Percentiles rank a stretch among this genome's conserved stretches.
Evolutionary conservation across 2,797 vertebrate genomes (phyloP).

Genomic region (Chloroceryle inda): DNA sequence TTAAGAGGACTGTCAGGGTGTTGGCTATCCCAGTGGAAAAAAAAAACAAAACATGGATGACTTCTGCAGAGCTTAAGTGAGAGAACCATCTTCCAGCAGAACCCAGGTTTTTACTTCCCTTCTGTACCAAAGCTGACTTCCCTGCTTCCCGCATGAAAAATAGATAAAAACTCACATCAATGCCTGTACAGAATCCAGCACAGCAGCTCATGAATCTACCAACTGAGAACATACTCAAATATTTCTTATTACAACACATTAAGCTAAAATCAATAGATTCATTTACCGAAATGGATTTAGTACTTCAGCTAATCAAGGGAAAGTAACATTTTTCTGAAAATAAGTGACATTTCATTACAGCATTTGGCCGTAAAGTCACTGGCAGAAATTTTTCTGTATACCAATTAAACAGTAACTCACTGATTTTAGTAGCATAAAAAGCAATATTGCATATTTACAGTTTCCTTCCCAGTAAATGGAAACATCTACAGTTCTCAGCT

Average conservation of each 20-base stretch:
- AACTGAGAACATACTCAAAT: slow-evolving; percentile 45
- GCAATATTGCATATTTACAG: slow-evolving; percentile 41
- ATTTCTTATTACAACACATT: slow-evolving; percentile 51
- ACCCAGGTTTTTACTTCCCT: neutral
- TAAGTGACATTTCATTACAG: slow-evolving; percentile 59
- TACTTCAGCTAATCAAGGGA: slow-evolving; percentile 56
- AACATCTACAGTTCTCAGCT: slow-evolving; percentile 1
- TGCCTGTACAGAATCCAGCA: neutral
- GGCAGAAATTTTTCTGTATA: neutral
- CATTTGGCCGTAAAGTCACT: slow-evolving; percentile 21
- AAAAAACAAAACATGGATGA: neutral
- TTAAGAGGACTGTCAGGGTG: neutral
- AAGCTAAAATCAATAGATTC: slow-evolving; percentile 61
- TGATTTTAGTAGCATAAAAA: slow-evolving; percentile 39
- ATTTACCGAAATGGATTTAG: slow-evolving; percentile 49
- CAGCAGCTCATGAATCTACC: neutral
- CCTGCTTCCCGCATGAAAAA: neutral
- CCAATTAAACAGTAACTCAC: slow-evolving; percentile 53
- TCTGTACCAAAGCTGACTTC: neutral
- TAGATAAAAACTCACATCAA: neutral
- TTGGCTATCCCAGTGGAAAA: neutral
- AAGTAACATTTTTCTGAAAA: slow-evolving; percentile 43
- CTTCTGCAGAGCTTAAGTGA: neutral
- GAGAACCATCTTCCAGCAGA: neutral
- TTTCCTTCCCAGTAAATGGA: slow-evolving; percentile 42